Conservation (phyloP, 2,113 vertebrate genomes). For the Tragelaphus scriptus region DNA sequence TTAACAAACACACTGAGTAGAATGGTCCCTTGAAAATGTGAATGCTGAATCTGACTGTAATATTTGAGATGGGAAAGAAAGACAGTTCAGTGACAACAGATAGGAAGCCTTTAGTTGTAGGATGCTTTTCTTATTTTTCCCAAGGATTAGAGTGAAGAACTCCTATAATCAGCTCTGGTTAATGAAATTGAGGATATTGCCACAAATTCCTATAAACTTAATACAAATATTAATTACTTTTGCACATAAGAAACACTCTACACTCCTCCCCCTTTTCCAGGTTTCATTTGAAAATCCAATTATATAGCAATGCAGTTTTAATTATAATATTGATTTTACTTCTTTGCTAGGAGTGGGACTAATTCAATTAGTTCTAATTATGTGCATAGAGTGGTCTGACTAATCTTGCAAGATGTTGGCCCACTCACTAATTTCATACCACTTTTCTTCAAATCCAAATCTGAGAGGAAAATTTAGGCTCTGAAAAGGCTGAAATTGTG, state of each 20-base stretch:
- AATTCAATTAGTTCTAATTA: constrained; percentile 78
- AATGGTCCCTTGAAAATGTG: background rate
- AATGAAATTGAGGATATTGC: constrained; percentile 28
- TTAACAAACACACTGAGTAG: background rate
- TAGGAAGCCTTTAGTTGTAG: background rate
- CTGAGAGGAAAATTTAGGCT: background rate
- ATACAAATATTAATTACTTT: constrained; percentile 67
- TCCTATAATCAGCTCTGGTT: background rate
- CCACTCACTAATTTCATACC: constrained; percentile 63
- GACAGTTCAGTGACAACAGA: background rate
- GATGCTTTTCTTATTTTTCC: background rate
- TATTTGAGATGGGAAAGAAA: background rate
- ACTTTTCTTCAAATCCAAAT: constrained; percentile 36
- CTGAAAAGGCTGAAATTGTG: background rate
- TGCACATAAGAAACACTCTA: constrained; percentile 32
- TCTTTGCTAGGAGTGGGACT: constrained; percentile 62
- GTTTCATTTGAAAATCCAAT: constrained; percentile 72
- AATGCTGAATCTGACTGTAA: background rate
- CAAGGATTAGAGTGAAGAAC: background rate
- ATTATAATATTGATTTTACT: constrained; percentile 72
- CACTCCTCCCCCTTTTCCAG: constrained; percentile 28
- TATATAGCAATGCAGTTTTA: constrained; percentile 72
- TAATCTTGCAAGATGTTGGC: constrained; percentile 70
- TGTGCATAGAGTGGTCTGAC: constrained; percentile 13
- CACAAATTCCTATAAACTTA: constrained; percentile 62